Percentiles rank a stretch among this genome's conserved stretches.
Conservation (phyloP, 2,113 vertebrate species). For the Oplegnathus fasciatus region DNA sequence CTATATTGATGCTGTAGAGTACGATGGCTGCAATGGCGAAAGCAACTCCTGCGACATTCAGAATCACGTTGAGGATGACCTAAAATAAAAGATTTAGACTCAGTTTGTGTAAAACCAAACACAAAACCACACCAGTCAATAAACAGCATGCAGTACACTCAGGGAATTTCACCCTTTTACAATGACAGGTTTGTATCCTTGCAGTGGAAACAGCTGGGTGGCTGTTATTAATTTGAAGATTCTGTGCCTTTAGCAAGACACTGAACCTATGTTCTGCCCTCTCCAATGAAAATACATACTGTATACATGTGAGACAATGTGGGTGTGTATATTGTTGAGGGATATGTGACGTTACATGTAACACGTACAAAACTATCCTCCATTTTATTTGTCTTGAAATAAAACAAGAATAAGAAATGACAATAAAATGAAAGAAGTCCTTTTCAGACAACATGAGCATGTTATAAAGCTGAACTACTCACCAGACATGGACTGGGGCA, state of each 20-base stretch:
- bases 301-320: background rate
- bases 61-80: constrained; percentile 62
- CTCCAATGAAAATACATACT: no score
- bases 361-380: background rate
- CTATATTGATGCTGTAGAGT: constrained; percentile 53
- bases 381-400: background rate
- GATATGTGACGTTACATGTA: background rate
- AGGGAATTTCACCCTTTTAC: no score
- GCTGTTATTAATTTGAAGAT: no score
- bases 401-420: background rate
- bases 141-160: no score
- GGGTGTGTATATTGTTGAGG: background rate
- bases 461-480: constrained; percentile 48
- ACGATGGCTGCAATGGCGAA: constrained; percentile 71
- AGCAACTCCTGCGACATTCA: constrained; percentile 62
- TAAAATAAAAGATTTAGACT: constrained; percentile 28
- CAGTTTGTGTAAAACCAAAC: background rate
- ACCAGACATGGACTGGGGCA: constrained; percentile 79
- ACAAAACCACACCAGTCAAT: background rate
- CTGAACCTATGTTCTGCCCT: background rate
- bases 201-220: background rate
- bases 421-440: background rate
- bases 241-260: no score
- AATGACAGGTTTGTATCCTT: no score
- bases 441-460: background rate